Conservation (phyloP, 1,140 invertebrate species). For the Drosophila burlai region DNA sequence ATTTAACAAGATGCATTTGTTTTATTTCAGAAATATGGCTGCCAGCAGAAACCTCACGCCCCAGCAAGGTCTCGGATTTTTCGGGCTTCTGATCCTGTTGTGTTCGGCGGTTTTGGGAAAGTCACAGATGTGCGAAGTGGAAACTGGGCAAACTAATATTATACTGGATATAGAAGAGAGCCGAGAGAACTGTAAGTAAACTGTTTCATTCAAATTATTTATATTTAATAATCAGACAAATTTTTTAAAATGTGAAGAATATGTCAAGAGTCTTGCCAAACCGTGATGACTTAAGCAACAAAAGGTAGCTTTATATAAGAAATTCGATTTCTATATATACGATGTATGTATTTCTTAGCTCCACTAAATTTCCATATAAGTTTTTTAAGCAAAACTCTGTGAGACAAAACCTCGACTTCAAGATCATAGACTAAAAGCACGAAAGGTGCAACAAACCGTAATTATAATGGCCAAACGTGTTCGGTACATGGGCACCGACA, state of each 20-base stretch:
- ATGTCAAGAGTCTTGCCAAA: not conserved
- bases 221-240: not conserved
- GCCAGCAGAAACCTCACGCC: conserved; percentile 34
- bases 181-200: conserved; percentile 91
- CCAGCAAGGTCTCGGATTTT: conserved; percentile 37
- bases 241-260: not conserved
- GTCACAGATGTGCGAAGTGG: conserved; percentile 87
- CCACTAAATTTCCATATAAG: conserved; percentile 20
- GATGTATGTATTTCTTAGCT: conserved; percentile 14
- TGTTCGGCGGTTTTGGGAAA: conserved; percentile 74
- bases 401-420: conserved; percentile 49
- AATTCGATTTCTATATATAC: conserved; percentile 4
- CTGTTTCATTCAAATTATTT: not conserved
- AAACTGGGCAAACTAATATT: conserved; percentile 93
- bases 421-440: conserved; percentile 57
- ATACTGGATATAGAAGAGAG: conserved; percentile 96
- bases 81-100: conserved; percentile 62
- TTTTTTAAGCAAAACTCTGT: conserved; percentile 17
- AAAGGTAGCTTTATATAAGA: conserved; percentile 4
- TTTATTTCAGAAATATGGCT: conserved; percentile 65
- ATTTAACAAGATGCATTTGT: conserved; percentile 27
- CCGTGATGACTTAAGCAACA: not conserved
- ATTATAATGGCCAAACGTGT: conserved; percentile 61
- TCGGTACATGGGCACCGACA: conserved; percentile 35
- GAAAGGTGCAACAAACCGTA: conserved; percentile 54